A percentile compares a stretch with the other conserved stretches of the same genome.
phyloP scores from a whole-genome alignment of 1,140 invertebrate species.

The Pogonus chalceus region DNA sequence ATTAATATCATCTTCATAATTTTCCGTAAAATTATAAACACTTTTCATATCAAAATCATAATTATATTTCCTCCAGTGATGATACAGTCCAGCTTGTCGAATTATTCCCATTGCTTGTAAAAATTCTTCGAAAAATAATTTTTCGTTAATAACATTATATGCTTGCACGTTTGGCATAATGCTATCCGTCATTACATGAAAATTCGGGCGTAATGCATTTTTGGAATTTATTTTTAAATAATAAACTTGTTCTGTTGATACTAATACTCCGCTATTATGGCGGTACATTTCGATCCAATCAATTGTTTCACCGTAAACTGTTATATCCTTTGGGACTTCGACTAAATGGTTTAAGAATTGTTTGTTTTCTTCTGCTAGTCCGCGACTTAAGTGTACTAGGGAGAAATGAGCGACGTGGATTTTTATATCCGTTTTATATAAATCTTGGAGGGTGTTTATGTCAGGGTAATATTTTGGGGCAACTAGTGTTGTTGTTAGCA shows the following conservation, averaged over 20 bases:
- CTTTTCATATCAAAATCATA: not conserved
- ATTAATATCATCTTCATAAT: not conserved
- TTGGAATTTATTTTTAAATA: not conserved
- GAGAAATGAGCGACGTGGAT: not conserved
- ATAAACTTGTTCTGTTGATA: not conserved
- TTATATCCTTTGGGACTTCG: not conserved
- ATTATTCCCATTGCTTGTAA: not conserved
- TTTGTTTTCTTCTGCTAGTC: not conserved
- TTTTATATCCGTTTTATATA: not conserved
- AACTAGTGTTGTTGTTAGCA: not conserved
- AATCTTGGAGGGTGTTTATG: not conserved
- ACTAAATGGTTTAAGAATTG: not conserved
- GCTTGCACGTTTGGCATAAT: not conserved
- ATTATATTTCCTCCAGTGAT: not conserved
- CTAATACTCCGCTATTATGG: not conserved
- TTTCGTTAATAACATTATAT: not conserved
- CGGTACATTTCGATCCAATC: not conserved
- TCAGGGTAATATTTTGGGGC: not conserved
- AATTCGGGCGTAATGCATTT: not conserved
- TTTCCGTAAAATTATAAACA: too few relatives aligned
- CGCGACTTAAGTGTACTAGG: not conserved
- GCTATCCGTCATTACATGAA: not conserved
- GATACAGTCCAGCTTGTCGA: not conserved
- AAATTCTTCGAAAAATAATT: not conserved
- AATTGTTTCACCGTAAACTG: not conserved